Evolutionary conservation across 2,888 invertebrate genomes (phyloP), one percentile per base, ranked within the genome.

Genomic region (Achlya flavicornis): DNA sequence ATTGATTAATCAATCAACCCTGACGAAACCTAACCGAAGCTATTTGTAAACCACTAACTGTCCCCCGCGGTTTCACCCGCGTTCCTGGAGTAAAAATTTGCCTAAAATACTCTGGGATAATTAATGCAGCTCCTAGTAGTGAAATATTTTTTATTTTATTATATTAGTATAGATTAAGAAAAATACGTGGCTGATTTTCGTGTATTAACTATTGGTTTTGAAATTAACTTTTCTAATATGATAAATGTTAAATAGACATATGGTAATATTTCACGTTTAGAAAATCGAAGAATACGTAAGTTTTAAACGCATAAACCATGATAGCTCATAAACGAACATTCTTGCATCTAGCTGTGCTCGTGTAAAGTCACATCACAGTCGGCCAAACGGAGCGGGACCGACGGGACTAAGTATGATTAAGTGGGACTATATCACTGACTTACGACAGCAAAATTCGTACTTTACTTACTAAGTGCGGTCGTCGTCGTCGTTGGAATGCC

Each of bases 351-450:
- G 53, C 53, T 19, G 53, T 10, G 19, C 19, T 16, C 53, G 53
- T 53, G 19, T 3, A 46, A n/a, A 53, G 19, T 19, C 19, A 74
- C 72, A 79, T 19, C 19, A 74, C 72, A 79, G 79, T 83, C 76
- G 74, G 73, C 77, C 75, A 76, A 78, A 76, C 77, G 71, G 73
- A 78, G 68, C 63, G 67, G 57, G 64, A 65, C 69, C 59, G 64
- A 70, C 66, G 61, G 61, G 73, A 78, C 79, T 81, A 78, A 76
- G 78, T 77, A 84, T 84, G 82, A 82, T 85, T 83, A 83, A 84
- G 80, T 81, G 77, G 72, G 70, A 76, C 74, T 77, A 74, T 81
- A 79, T 83, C 76, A 74, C 75, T 76, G 82, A 84, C 77, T 83
- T 77, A 68, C 53, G 72, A 74, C 75, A 71, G 68, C 72, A 69